Evolutionary conservation across 2,113 vertebrate species (phyloP).

Genomic region (Anoura caudifer): DNA sequence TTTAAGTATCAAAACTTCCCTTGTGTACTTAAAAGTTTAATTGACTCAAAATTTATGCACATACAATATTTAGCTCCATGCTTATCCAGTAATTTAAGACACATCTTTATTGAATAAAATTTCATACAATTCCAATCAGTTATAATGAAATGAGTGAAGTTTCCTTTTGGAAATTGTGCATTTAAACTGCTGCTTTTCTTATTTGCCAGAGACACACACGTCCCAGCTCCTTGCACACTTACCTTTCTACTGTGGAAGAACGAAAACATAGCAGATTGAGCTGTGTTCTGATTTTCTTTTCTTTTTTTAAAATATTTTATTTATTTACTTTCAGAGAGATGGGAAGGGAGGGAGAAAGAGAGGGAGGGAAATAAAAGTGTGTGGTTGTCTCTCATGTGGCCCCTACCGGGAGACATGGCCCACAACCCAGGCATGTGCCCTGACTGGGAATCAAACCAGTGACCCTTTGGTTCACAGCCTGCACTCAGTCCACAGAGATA

Average conservation of each 20-base stretch:
- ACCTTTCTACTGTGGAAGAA: neutral
- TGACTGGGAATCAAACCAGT: too few species aligned
- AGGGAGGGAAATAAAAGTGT: too few species aligned
- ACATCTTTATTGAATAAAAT: neutral
- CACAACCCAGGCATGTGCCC: too few species aligned
- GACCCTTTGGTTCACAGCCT: too few species aligned
- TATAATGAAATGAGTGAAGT: neutral
- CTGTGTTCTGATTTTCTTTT: constrained; percentile 5
- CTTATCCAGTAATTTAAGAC: neutral
- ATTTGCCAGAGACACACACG: neutral
- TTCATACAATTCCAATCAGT: neutral
- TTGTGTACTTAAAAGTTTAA: constrained; percentile 19
- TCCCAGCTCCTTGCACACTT: neutral
- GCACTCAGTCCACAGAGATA: too few species aligned
- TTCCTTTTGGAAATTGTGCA: neutral
- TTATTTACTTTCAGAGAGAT: too few species aligned
- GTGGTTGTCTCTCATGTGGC: too few species aligned
- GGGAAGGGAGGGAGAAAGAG: too few species aligned
- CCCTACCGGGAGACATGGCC: too few species aligned
- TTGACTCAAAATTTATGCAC: neutral
- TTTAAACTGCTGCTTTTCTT: neutral
- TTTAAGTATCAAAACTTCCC: neutral
- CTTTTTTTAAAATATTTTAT: too few species aligned
- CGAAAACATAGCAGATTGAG: neutral
- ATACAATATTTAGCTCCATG: neutral